Conservation (phyloP, 2,888 invertebrate species). For the Pollenia labialis region DNA sequence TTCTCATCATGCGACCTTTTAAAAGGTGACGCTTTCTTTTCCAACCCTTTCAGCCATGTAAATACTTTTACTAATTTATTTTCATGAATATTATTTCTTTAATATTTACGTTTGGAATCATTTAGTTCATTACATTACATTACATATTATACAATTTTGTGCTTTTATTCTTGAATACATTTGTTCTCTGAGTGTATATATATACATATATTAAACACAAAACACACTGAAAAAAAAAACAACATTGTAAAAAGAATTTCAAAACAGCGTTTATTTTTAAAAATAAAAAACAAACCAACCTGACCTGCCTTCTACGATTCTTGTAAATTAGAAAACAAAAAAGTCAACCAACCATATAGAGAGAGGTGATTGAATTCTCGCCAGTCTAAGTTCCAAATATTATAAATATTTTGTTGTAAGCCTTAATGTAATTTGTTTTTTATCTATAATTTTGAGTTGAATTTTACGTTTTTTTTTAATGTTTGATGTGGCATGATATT, state of each 20-base stretch:
- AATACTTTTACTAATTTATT: slow-evolving; percentile 56
- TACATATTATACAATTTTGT: slow-evolving; percentile 50
- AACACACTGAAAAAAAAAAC: slow-evolving; percentile 61
- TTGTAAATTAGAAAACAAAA: slow-evolving; percentile 66
- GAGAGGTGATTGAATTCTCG: slow-evolving; percentile 78
- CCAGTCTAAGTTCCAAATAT: slow-evolving; percentile 78
- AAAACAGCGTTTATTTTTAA: slow-evolving; percentile 73
- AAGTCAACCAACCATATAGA: slow-evolving; percentile 64
- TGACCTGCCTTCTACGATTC: slow-evolving; percentile 70
- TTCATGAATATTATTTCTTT: slow-evolving; percentile 3
- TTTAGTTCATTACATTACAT: slow-evolving; percentile 23
- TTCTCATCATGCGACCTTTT: slow-evolving; percentile 10
- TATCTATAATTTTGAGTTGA: slow-evolving; percentile 71
- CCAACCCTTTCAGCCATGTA: slow-evolving; percentile 33
- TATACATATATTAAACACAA: slow-evolving; percentile 41
- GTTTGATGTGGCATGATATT: slow-evolving; percentile 78
- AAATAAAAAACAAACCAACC: slow-evolving; percentile 75
- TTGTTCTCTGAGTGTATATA: slow-evolving; percentile 64
- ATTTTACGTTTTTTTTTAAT: slow-evolving; percentile 73
- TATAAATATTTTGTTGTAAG: slow-evolving; percentile 74
- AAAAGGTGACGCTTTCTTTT: slow-evolving; percentile 10
- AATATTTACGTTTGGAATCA: slow-evolving; percentile 26
- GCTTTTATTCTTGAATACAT: slow-evolving; percentile 64
- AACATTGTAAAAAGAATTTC: slow-evolving; percentile 70
- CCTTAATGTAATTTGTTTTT: slow-evolving; percentile 61